Evolutionary conservation across 2,888 invertebrate species (phyloP).

Genomic region (Nemapogon koenigi): DNA sequence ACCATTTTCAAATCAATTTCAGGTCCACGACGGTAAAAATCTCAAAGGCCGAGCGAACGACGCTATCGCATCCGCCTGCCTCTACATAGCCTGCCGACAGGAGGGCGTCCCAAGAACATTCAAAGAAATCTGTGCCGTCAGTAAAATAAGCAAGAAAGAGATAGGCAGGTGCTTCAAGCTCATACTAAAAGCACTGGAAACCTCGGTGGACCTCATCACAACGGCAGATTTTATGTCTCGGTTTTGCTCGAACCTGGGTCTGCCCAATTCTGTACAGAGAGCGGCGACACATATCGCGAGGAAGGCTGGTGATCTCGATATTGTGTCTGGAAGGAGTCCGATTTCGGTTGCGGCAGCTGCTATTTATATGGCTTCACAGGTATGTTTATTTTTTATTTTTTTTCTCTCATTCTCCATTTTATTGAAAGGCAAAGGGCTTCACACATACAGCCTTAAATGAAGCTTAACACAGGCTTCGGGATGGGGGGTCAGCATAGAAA

Average conservation of each 20-base stretch:
- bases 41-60: constrained; percentile 96
- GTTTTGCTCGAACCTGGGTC: constrained; percentile 93
- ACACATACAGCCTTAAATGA: too few relatives aligned
- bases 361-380: constrained; percentile 99
- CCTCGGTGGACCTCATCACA: constrained; percentile 96
- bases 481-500: too few relatives aligned
- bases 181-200: constrained; percentile 76
- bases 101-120: constrained; percentile 99
- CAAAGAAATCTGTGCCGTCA: constrained; percentile 99
- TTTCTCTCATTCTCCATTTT: too few relatives aligned
- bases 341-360: constrained; percentile 99
- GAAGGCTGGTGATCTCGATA: constrained; percentile 95
- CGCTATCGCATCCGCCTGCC: constrained; percentile 97
- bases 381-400: constrained; percentile 24
- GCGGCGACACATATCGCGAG: constrained; percentile 97
- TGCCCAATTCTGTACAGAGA: constrained; percentile 87
- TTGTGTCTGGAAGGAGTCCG: constrained; percentile 97
- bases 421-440: too few relatives aligned
- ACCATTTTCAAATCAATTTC: constrained; percentile 14
- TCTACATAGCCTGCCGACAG: constrained; percentile 98
- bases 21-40: constrained; percentile 93
- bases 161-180: constrained; percentile 68
- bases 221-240: constrained; percentile 99
- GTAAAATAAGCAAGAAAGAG: constrained; percentile 98
- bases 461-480: too few relatives aligned